phyloP scores from a whole-genome alignment of 2,888 invertebrate genomes.

The Chloroclystis v-ata region DNA sequence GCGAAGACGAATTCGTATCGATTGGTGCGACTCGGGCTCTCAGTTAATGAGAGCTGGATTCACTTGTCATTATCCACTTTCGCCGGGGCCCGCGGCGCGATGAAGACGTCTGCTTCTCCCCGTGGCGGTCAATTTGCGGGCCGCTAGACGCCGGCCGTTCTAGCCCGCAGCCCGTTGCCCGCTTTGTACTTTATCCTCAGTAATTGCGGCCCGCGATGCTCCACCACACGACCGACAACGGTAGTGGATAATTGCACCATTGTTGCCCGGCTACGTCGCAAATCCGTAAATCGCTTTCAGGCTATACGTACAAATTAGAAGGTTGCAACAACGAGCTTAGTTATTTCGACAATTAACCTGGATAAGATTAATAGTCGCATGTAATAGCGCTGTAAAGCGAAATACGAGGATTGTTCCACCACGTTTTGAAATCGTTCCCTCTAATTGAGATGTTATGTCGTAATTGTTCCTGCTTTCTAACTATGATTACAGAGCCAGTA shows the following conservation, averaged over 20 bases:
- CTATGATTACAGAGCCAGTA: slow-evolving; percentile 4
- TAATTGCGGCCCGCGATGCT: slow-evolving; percentile 63
- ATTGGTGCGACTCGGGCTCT: slow-evolving; percentile 65
- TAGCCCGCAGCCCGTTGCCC: slow-evolving; percentile 59
- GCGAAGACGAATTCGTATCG: slow-evolving; percentile 72
- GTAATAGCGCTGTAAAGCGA: slow-evolving; percentile 36
- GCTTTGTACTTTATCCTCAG: slow-evolving; percentile 67
- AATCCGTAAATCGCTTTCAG: slow-evolving; percentile 55
- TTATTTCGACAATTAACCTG: slow-evolving; percentile 63
- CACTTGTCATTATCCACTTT: slow-evolving; percentile 76
- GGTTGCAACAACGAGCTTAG: slow-evolving; percentile 52
- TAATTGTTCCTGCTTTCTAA: slow-evolving; percentile 18
- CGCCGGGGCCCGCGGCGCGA: slow-evolving; percentile 62
- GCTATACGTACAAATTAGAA: slow-evolving; percentile 59
- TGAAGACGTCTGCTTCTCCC: slow-evolving; percentile 63
- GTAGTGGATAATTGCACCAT: slow-evolving; percentile 72
- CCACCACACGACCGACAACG: slow-evolving; percentile 55
- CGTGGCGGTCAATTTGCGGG: slow-evolving; percentile 66
- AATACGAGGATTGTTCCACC: slow-evolving; percentile 37
- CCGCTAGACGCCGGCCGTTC: slow-evolving; percentile 44
- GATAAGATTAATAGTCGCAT: slow-evolving; percentile 60
- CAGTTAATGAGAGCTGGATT: slow-evolving; percentile 73
- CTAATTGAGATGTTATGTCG: slow-evolving; percentile 23
- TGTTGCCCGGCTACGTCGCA: slow-evolving; percentile 55
- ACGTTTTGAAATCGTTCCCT: slow-evolving; percentile 17